These are phyloP conservation scores for Mobula hypostoma DNA, from an alignment of 2,113 vertebrate genomes.

Conservation along the genomic window DNA sequence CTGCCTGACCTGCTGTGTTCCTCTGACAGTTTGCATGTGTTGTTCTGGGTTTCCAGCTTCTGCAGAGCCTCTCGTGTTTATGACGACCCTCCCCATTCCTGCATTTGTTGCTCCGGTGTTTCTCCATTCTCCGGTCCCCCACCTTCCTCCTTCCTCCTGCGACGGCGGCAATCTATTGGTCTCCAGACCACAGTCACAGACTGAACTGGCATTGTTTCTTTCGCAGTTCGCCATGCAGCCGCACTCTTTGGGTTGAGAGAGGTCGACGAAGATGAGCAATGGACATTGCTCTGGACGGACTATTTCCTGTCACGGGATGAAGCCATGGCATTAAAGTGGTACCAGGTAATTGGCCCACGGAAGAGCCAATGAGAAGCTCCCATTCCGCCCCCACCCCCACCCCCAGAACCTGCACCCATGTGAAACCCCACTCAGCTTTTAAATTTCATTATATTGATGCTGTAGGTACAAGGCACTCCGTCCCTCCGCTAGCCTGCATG, in stretches of 20 bases:
- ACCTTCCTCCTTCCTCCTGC: neutral
- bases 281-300: slow-evolving; percentile 66
- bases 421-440: neutral
- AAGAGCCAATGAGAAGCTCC: neutral
- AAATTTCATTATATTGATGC: neutral
- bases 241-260: slow-evolving; percentile 57
- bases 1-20: no score
- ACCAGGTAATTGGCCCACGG: slow-evolving; percentile 53
- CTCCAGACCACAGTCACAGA: neutral
- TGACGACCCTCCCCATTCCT: neutral
- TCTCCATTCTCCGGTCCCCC: neutral
- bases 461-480: neutral
- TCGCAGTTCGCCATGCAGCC: slow-evolving; percentile 59
- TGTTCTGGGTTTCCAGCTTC: no score
- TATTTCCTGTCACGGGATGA: slow-evolving; percentile 63
- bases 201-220: neutral
- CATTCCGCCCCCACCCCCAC: neutral
- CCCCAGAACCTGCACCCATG: neutral
- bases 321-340: slow-evolving; percentile 69
- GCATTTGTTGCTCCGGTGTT: neutral
- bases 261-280: slow-evolving; percentile 54
- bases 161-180: neutral
- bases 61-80: no score
- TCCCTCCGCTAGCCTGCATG: no score
- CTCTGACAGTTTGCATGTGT: no score